These are phyloP conservation scores for Vanessa cardui DNA, from an alignment of 2,888 invertebrate species.

Conservation along the genomic window DNA sequence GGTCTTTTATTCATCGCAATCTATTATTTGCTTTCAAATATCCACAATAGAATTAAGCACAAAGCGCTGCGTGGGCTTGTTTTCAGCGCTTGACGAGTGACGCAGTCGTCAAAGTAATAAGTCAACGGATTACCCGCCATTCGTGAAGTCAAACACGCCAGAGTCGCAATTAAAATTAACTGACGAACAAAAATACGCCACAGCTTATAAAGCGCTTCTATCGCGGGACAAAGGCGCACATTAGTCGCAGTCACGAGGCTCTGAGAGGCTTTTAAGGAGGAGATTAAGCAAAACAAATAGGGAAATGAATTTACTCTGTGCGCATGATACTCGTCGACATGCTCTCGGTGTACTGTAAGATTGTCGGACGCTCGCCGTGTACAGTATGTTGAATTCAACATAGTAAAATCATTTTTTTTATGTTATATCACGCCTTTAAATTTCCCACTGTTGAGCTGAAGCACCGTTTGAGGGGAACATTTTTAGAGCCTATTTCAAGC, in stretches of 20 bases:
- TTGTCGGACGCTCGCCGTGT: neutral
- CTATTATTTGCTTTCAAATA: conserved; percentile 6
- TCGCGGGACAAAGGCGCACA: conserved; percentile 2
- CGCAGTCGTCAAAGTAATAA: conserved; percentile 23
- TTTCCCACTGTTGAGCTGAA: too few species aligned
- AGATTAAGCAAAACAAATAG: conserved; percentile 15
- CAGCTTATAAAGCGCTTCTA: conserved; percentile 1
- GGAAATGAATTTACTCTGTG: neutral
- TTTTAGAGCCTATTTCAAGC: too few species aligned
- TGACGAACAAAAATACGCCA: conserved; percentile 15
- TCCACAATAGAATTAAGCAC: conserved; percentile 9
- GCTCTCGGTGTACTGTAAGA: neutral
- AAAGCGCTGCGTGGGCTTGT: conserved; percentile 23
- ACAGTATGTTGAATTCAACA: neutral
- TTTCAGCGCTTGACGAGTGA: conserved; percentile 11
- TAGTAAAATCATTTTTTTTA: too few species aligned
- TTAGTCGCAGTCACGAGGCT: conserved; percentile 17
- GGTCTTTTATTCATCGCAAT: conserved; percentile 5
- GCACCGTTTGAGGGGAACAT: too few species aligned
- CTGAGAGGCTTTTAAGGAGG: conserved; percentile 18
- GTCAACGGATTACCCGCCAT: conserved; percentile 33
- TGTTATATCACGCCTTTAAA: too few species aligned
- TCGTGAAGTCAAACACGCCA: conserved; percentile 32
- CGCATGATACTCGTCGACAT: neutral
- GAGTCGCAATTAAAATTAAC: conserved; percentile 27